Evolutionary conservation across 2,113 vertebrate species (phyloP), one percentile per base, ranked within the genome.

Genomic region (Trichomycterus rosablanca): DNA sequence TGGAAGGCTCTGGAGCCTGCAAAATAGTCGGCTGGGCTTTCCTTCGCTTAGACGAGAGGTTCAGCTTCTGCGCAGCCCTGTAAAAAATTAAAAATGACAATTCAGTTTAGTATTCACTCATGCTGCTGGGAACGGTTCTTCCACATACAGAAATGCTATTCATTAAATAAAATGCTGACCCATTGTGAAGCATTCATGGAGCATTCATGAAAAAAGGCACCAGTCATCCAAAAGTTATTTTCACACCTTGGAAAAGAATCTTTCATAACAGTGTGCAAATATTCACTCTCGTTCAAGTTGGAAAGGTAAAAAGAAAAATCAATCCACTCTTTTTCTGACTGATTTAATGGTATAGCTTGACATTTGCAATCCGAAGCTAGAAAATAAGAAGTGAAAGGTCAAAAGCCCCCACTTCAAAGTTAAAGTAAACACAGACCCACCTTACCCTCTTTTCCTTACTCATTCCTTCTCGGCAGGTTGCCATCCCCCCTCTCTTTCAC

Each of bases 31-130:
- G 86, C 50, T 89, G 91, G 32, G 92, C 90, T 63, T 97, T 97
- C 88, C 95, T 98, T 80, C 97, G 90, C 77, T 97, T 97, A 63
- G 96, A 95, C 48, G 96, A 97, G 40, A 98, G 84, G 59, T 98
- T 98, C 82, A 98, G 80, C 83, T 98, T 98, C 88, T 98, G 94
- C 76, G 96, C 96, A 40, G 96, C 96, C 90, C 96, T 98, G 82
- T 9, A 71, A 67, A 55, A 57, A 46, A 40, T 14, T 11, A 12
- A 35, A 37, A 66, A 44, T 60, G n/a, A 45, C 46, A 4, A 12
- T 10, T 19, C 35, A 32, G 7, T 44, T 68, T 10, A 61, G 54
- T 4, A 59, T 18, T 30, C 3, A 30, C 3, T 30, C 26, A 30
- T n/a, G n/a, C n/a, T n/a, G n/a, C n/a, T 3, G 26, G 26, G 26